Evolutionary conservation across 2,888 invertebrate genomes (phyloP).

Genomic region (Dione vanillae): DNA sequence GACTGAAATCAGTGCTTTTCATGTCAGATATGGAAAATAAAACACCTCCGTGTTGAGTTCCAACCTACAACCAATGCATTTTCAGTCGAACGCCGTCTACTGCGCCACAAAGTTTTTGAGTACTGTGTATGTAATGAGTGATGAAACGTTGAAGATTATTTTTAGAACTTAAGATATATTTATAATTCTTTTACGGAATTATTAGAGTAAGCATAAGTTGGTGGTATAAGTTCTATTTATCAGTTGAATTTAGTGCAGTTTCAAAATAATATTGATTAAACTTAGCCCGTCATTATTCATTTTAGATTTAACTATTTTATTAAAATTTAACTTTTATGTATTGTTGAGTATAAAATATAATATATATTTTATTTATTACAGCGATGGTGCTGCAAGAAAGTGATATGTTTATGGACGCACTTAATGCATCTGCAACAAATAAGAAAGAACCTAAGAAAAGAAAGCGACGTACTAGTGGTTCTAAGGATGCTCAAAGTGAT

Average conservation of each 20-base stretch:
- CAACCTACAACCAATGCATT: too few relatives aligned
- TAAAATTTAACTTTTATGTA: neutral
- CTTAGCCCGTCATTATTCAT: conserved; percentile 46
- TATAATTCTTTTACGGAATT: too few relatives aligned
- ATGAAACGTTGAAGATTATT: too few relatives aligned
- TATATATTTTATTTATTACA: conserved; percentile 74
- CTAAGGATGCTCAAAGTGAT: conserved; percentile 86
- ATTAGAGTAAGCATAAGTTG: too few relatives aligned
- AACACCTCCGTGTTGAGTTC: too few relatives aligned
- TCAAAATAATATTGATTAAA: neutral
- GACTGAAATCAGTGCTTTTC: too few relatives aligned
- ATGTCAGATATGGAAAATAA: too few relatives aligned
- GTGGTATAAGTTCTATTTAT: too few relatives aligned
- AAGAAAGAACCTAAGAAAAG: conserved; percentile 91
- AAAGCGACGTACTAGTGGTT: conserved; percentile 88
- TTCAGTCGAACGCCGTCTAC: too few relatives aligned
- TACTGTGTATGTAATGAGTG: too few relatives aligned
- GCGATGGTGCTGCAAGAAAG: conserved; percentile 93
- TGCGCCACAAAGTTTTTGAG: too few relatives aligned
- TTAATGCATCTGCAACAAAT: conserved; percentile 90
- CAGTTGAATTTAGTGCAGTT: neutral
- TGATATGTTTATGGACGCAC: conserved; percentile 96
- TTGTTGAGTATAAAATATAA: neutral
- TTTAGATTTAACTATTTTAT: conserved; percentile 41
- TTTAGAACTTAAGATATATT: too few relatives aligned